Conservation (phyloP, 2,113 vertebrate genomes). For the Apodemus speciosus region DNA sequence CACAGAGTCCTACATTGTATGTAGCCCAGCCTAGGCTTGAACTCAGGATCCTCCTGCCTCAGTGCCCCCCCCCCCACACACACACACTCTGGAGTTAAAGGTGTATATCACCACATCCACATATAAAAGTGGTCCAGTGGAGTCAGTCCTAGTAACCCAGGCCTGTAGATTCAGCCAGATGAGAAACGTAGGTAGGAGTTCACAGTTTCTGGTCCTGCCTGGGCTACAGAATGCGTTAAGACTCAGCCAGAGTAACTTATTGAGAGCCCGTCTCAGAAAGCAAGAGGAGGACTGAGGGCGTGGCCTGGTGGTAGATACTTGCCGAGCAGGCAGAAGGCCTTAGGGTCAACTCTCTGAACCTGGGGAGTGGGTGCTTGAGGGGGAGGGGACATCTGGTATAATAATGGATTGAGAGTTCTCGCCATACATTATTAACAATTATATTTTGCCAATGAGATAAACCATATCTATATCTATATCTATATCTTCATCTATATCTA, state of each 20-base stretch:
- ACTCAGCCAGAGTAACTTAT: not conserved
- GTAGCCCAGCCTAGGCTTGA: not conserved
- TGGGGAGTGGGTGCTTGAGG: not conserved
- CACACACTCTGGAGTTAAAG: not conserved
- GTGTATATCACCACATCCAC: not conserved
- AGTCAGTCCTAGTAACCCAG: not conserved
- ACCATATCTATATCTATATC: not conserved
- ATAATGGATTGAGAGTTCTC: not conserved
- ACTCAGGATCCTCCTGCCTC: not conserved
- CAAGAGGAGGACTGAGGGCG: not conserved
- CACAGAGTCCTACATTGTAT: not conserved
- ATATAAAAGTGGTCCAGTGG: not conserved
- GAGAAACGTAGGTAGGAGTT: not conserved
- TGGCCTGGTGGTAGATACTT: not conserved
- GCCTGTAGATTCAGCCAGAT: not conserved
- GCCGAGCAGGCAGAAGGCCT: not conserved
- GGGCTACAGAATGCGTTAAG: not conserved
- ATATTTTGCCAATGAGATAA: not conserved
- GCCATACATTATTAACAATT: not conserved
- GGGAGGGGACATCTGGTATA: not conserved
- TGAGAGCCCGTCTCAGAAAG: not conserved
- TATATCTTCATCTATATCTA: too few relatives aligned
- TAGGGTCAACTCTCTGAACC: not conserved
- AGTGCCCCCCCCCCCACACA: not conserved
- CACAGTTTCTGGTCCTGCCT: not conserved